A percentile compares a stretch with the other conserved stretches of the same genome.
phyloP scores from a whole-genome alignment of 2,888 invertebrate genomes.

The Drosophila testacea region DNA sequence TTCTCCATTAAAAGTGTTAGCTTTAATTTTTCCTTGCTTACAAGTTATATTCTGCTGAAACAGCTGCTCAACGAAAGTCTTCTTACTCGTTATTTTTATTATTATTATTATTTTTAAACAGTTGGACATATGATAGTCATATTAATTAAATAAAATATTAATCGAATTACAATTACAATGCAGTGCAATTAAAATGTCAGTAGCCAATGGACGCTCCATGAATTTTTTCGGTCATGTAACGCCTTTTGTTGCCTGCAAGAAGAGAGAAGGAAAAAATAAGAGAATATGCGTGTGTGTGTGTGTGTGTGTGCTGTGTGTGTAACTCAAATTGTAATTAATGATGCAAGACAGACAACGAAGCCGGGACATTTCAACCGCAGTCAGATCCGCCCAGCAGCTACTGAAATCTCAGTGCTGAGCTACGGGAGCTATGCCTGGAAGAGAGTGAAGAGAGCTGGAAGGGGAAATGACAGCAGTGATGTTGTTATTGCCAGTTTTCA shows the following conservation, averaged over 20 bases:
- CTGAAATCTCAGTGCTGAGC: slow-evolving; percentile 52
- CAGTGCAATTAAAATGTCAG: slow-evolving; percentile 77
- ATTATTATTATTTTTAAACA: slow-evolving; percentile 27
- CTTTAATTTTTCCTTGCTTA: too few relatives aligned
- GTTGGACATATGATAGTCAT: slow-evolving; percentile 41
- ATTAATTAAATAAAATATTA: too few relatives aligned
- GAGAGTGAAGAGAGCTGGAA: not conserved
- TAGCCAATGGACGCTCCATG: slow-evolving; percentile 27
- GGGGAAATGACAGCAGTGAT: not conserved
- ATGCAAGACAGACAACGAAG: slow-evolving; percentile 71
- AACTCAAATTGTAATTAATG: slow-evolving; percentile 79
- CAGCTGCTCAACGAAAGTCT: not conserved
- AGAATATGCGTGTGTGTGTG: slow-evolving; percentile 25
- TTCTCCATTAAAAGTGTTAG: too few relatives aligned
- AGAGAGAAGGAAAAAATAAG: not conserved
- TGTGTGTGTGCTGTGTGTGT: slow-evolving; percentile 55
- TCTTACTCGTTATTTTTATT: not conserved
- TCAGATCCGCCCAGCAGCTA: slow-evolving; percentile 33
- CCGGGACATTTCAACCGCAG: slow-evolving; percentile 48
- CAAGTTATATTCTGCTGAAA: not conserved
- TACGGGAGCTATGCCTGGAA: slow-evolving; percentile 31
- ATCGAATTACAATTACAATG: slow-evolving; percentile 71
- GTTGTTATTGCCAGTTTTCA: slow-evolving; percentile 23
- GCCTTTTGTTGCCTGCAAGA: slow-evolving; percentile 24
- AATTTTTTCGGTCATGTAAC: slow-evolving; percentile 42